Evolutionary conservation across 2,797 vertebrate species (phyloP), one percentile per base, ranked within the genome.

Genomic region (Pangasius krempfi): DNA sequence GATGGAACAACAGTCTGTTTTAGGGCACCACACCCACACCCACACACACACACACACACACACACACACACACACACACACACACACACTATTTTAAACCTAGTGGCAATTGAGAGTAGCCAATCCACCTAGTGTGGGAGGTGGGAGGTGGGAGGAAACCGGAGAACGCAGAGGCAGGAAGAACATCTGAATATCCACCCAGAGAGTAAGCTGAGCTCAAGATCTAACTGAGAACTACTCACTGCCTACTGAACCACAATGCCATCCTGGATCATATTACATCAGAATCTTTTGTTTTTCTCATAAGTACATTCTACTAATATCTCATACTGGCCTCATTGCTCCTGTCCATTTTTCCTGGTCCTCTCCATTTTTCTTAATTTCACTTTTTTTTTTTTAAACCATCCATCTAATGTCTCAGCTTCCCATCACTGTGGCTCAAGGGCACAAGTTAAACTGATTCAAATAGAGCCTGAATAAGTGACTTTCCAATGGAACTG

Each of bases 401-500:
- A 62, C 52, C 16, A 62, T 86, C 60, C 56, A 75, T 85, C 73
- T 76, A 58, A 66, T 33, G 16, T 76, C 79, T 56, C 44, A 44
- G 56, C 66, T 64, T 83, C 40, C 0, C 14, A 50, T 85, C 79
- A 64, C 56, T 14, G 13, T 27, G 44, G 68, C 84, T 86, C 40
- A 86, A 83, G 85, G 88, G 72, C 85, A 86, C 30, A 56, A 64
- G 78, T 89, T 86, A 83, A 89, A 86, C 70, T 85, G 62, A 64
- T 81, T 89, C 66, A 75, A 86, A 86, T 54, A 40, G 88, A 82
- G 30, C 75, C 78, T 73, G 75, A 89, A 64, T 66, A 81, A 80
- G 30, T 9, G 52, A 22, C 54, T 78, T 88, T 81, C 54, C 16
- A 56, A 83, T 56, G 40, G 79, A 87, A 86, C 44, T 40, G 25